Evolutionary conservation across 2,797 vertebrate genomes (phyloP).

Genomic region (Sandelia bainsii): DNA sequence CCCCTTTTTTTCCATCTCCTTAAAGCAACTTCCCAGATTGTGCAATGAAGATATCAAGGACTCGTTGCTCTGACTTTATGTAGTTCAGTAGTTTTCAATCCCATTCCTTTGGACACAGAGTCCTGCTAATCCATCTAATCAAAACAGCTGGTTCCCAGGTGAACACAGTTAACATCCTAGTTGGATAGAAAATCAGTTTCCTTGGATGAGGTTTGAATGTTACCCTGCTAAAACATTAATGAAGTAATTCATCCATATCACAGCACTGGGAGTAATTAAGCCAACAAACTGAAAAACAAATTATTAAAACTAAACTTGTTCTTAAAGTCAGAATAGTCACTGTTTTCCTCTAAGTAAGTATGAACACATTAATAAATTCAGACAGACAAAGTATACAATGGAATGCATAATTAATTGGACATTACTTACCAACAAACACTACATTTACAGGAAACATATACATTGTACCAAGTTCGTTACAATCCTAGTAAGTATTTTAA

Average conservation of each 20-base stretch:
- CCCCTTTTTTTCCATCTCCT: conserved; percentile 22
- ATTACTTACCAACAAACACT: conserved; percentile 38
- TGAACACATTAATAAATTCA: conserved; percentile 29
- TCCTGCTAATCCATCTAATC: conserved; percentile 38
- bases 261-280: conserved; percentile 36
- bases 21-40: conserved; percentile 32
- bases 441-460: conserved; percentile 53
- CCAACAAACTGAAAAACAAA: conserved; percentile 29
- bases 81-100: conserved; percentile 40
- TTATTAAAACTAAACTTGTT: conserved; percentile 28
- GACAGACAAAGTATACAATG: neutral
- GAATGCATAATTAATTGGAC: conserved; percentile 31
- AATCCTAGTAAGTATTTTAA: conserved; percentile 56
- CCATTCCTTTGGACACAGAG: conserved; percentile 30
- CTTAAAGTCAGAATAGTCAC: conserved; percentile 31
- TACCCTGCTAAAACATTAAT: conserved; percentile 9
- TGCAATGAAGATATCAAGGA: conserved; percentile 28
- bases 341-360: conserved; percentile 22
- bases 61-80: conserved; percentile 20
- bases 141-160: conserved; percentile 58
- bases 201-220: conserved; percentile 19
- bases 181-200: conserved; percentile 38
- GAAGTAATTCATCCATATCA: conserved; percentile 25
- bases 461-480: conserved; percentile 51
- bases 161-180: conserved; percentile 48